These are phyloP conservation scores for Prorops nasuta DNA, from an alignment of 1,140 invertebrate genomes.

Conservation along the genomic window DNA sequence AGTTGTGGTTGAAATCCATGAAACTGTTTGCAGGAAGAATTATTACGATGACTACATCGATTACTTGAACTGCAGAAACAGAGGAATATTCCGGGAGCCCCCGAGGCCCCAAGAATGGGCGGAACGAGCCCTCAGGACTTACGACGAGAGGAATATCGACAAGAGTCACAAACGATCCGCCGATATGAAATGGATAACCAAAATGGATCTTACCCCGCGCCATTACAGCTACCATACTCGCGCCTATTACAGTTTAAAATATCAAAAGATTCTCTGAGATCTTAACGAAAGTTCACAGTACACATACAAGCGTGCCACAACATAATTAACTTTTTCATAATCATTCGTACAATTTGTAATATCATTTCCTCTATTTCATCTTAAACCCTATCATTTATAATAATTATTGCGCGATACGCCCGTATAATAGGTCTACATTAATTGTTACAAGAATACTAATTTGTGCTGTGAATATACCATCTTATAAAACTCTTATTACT, in stretches of 20 bases:
- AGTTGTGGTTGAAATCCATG: too few species aligned
- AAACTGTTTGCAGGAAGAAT: slow-evolving; percentile 58
- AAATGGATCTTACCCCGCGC: slow-evolving; percentile 40
- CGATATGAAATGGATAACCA: slow-evolving; percentile 47
- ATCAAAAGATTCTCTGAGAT: slow-evolving; percentile 48
- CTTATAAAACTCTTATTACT: too few species aligned
- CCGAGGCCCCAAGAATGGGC: slow-evolving; percentile 79
- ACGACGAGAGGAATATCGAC: slow-evolving; percentile 55
- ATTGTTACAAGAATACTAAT: too few species aligned
- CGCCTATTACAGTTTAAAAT: slow-evolving; percentile 54
- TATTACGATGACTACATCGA: slow-evolving; percentile 84
- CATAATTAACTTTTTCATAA: too few species aligned
- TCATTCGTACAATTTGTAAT: too few species aligned
- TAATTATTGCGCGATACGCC: too few species aligned
- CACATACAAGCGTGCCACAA: too few species aligned
- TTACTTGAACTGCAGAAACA: slow-evolving; percentile 73
- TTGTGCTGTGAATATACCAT: too few species aligned
- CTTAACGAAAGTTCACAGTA: too few species aligned
- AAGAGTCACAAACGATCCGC: slow-evolving; percentile 41
- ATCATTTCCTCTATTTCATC: too few species aligned
- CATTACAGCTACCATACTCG: slow-evolving; percentile 54
- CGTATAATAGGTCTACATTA: too few species aligned
- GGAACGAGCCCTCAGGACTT: slow-evolving; percentile 72
- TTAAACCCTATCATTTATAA: too few species aligned
- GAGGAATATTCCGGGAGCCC: slow-evolving; percentile 66